These are phyloP conservation scores for Syndactyla subalaris DNA, from an alignment of 2,797 vertebrate species.

Conservation along the genomic window DNA sequence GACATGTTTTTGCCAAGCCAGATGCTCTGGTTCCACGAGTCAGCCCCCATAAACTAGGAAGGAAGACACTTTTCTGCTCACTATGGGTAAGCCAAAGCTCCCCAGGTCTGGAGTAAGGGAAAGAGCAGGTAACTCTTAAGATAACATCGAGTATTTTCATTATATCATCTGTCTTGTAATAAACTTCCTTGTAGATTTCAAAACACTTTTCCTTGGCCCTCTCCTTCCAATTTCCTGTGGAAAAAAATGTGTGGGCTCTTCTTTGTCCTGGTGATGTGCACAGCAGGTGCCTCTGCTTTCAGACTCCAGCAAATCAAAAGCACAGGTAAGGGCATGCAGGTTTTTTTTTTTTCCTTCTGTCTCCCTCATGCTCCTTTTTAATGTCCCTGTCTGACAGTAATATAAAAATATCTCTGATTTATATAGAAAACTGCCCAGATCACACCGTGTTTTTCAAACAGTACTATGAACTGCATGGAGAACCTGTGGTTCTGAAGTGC, in stretches of 20 bases:
- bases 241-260: neutral
- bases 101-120: neutral
- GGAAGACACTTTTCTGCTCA: neutral
- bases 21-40: neutral
- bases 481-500: constrained; percentile 83
- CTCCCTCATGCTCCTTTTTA: neutral
- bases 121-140: neutral
- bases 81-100: neutral
- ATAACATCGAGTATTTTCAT: neutral
- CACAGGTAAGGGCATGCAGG: constrained; percentile 45
- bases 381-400: neutral
- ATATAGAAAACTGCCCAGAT: constrained; percentile 67
- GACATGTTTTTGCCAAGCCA: neutral
- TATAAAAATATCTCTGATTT: constrained; percentile 41
- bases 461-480: constrained; percentile 75
- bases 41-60: neutral
- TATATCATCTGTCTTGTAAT: neutral
- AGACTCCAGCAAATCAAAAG: constrained; percentile 28
- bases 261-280: constrained; percentile 9
- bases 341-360: neutral
- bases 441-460: constrained; percentile 57
- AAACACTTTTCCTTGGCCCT: neutral
- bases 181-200: constrained; percentile 35
- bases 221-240: neutral
- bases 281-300: constrained; percentile 33